phyloP scores from a whole-genome alignment of 2,888 invertebrate species.

The Onthophagus sagittarius region DNA sequence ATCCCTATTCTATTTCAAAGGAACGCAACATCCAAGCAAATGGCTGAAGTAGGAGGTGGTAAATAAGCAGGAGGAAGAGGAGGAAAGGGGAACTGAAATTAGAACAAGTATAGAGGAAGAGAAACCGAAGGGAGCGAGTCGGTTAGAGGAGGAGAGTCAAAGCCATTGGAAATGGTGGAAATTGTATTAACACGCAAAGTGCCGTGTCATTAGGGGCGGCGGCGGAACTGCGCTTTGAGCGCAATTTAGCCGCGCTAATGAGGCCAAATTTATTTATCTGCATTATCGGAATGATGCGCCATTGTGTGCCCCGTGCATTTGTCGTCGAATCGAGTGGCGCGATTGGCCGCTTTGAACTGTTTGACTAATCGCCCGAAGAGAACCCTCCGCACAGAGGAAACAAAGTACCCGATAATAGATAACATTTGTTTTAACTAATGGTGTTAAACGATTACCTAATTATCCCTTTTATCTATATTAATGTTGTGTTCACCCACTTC shows the following conservation, averaged over 20 bases:
- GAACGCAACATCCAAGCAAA: neutral
- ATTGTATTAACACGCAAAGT: conserved; percentile 46
- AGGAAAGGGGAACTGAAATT: neutral
- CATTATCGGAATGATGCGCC: neutral
- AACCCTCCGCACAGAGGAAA: neutral
- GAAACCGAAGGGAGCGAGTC: neutral
- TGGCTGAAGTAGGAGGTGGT: neutral
- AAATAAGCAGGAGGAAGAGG: neutral
- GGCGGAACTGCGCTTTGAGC: conserved; percentile 27
- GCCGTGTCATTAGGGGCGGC: conserved; percentile 40
- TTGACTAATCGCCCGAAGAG: neutral
- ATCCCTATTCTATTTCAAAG: neutral
- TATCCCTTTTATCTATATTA: neutral
- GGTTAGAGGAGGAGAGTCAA: conserved; percentile 38
- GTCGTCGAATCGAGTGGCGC: neutral
- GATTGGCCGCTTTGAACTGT: neutral
- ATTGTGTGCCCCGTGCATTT: neutral
- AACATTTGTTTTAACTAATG: neutral
- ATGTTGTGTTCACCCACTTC: neutral
- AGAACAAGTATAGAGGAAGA: neutral
- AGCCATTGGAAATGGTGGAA: conserved; percentile 42
- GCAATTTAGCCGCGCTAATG: conserved; percentile 27
- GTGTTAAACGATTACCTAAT: neutral
- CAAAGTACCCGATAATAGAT: neutral
- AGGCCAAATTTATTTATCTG: conserved; percentile 12